phyloP scores from a whole-genome alignment of 2,113 vertebrate species.

The Nymphicus hollandicus region DNA sequence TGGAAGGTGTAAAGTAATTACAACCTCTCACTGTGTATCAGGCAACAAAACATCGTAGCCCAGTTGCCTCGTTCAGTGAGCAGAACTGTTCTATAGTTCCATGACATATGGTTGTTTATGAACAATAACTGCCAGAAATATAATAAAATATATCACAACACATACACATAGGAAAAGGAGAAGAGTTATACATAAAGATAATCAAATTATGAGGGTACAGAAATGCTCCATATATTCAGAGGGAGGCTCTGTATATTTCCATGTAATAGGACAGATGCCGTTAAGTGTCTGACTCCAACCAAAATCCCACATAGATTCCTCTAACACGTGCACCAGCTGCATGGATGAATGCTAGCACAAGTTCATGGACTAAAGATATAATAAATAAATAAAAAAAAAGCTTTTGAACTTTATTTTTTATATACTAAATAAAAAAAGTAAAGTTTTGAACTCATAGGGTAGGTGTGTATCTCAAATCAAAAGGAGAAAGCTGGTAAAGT shows the following conservation, averaged over 20 bases:
- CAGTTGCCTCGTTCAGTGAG: background rate
- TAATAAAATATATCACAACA: background rate
- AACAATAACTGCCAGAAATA: background rate
- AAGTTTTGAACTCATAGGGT: background rate
- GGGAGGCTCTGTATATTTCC: background rate
- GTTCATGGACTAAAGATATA: background rate
- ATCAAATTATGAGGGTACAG: background rate
- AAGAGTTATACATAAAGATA: background rate
- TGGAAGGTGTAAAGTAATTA: background rate
- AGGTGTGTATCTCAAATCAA: background rate
- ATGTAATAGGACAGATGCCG: background rate
- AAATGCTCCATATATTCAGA: background rate
- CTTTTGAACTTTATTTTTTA: too few relatives aligned
- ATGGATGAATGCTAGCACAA: background rate
- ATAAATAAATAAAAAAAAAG: too few relatives aligned
- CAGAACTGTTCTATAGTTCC: background rate
- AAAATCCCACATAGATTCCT: background rate
- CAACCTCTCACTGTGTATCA: background rate
- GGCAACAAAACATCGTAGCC: background rate
- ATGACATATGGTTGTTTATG: background rate
- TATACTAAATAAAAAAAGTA: too few relatives aligned
- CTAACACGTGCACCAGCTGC: background rate
- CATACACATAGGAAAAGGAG: background rate
- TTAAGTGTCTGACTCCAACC: background rate
- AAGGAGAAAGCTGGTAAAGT: background rate